These are phyloP conservation scores for Pedetes capensis DNA, from an alignment of 2,113 vertebrate genomes.

Conservation along the genomic window DNA sequence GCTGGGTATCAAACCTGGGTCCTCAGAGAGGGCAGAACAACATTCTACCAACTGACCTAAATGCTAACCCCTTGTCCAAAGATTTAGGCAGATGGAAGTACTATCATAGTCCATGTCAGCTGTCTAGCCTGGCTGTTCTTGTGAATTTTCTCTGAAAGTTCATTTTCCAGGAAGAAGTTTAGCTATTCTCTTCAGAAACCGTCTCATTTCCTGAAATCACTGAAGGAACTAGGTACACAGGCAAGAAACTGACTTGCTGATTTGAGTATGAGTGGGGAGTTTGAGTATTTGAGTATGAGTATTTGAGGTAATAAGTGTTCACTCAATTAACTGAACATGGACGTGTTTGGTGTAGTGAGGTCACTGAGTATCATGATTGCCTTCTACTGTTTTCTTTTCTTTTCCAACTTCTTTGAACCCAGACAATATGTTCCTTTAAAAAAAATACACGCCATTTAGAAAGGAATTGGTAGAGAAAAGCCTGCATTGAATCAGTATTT, in stretches of 20 bases:
- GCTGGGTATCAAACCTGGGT: no score
- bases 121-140: neutral
- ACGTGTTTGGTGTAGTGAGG: neutral
- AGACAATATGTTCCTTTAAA: neutral
- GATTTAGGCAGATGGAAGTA: neutral
- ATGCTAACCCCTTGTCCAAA: no score
- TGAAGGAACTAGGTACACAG: neutral
- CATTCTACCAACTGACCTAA: no score
- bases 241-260: neutral
- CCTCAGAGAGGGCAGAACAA: no score
- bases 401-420: neutral
- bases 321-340: neutral
- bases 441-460: neutral
- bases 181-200: neutral
- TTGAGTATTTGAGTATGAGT: no score
- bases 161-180: neutral
- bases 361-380: neutral
- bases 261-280: neutral
- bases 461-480: slow-evolving; percentile 7
- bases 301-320: neutral
- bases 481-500: neutral
- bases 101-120: neutral
- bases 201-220: neutral
- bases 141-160: neutral
- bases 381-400: neutral